Base-by-base conservation (phyloP, 2,888 invertebrate genomes). In the Micoletzkya japonica region DNA sequence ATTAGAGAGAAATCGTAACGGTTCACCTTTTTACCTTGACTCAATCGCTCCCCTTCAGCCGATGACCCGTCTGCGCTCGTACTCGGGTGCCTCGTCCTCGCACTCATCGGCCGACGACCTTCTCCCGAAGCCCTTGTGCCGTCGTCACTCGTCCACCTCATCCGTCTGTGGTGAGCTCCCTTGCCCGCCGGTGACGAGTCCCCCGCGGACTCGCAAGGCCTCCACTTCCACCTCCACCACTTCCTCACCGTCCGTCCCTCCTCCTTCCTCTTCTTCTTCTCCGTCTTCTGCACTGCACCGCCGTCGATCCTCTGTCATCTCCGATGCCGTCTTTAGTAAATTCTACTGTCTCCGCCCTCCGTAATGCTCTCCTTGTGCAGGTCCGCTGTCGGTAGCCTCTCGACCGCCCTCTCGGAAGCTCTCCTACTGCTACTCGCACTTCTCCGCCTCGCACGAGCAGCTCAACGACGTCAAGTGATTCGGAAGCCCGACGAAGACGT, bases 71-170 rank as follows among this genome's bases (percentile, higher is more conserved):
- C 74, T 76, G 28, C 74, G 79, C 4, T 73, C 73, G 32, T 71
- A 73, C 68, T 77, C 77, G 10, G 77, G 76, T 24, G 74, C 74
- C 0, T 77, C 76, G 4, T 64, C 75, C 24, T 44, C 72, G 34
- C 74, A 72, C n/a, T 61, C 69, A 26, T 70, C 68, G 10, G 76
- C 73, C n/a, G 76, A 75, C 34, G 66, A 69, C 20, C 39, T 66
- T 17, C 74, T 83, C 7, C 82, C 83, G 37, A 81, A 77, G 54
- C 83, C 83, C 24, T 70, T 81, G 50, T 83, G 83, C 66, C 74
- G 82, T 61, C 70, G 81, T 49, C 80, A 82, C 73, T 79, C 74
- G 14, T 64, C 71, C 36, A 73, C 54, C 37, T 37, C 37, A 30
- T 66, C 64, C 24, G 64, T 66, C 54, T 66, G 64, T 30, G 64